Conservation (phyloP, 1,140 invertebrate species). For the Macrobrachium rosenbergii region DNA sequence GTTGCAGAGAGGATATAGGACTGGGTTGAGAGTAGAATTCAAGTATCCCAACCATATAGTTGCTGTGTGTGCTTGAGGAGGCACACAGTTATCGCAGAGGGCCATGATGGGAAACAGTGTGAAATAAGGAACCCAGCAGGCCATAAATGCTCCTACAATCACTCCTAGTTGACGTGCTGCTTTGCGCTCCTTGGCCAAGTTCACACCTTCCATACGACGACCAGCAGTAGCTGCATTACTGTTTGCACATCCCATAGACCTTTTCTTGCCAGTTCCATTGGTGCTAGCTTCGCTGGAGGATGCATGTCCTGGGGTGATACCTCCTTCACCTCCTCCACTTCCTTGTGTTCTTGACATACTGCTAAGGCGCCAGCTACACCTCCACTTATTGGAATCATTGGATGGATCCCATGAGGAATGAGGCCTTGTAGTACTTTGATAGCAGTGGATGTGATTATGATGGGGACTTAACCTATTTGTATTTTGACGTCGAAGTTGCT, state of each 20-base stretch:
- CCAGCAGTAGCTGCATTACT: slow-evolving; percentile 1
- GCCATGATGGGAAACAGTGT: slow-evolving; percentile 77
- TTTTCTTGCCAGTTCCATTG: slow-evolving; percentile 40
- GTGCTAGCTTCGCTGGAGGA: slow-evolving; percentile 17
- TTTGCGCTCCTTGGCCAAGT: slow-evolving; percentile 76
- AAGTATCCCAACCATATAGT: slow-evolving; percentile 76
- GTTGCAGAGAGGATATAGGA: slow-evolving; percentile 76
- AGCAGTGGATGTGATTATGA: slow-evolving; percentile 53
- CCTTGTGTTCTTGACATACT: background rate
- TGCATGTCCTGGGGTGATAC: background rate
- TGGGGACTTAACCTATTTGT: slow-evolving; percentile 27
- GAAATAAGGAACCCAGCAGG: slow-evolving; percentile 79
- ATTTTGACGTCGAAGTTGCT: background rate
- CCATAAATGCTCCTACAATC: slow-evolving; percentile 78
- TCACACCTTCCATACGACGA: slow-evolving; percentile 65
- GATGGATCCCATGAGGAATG: slow-evolving; percentile 38
- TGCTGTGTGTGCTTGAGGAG: slow-evolving; percentile 70
- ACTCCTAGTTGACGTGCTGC: slow-evolving; percentile 78
- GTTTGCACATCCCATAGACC: background rate
- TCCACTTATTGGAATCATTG: slow-evolving; percentile 30
- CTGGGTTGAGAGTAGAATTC: slow-evolving; percentile 75
- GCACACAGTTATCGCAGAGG: slow-evolving; percentile 74
- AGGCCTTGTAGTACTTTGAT: slow-evolving; percentile 32
- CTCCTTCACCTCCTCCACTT: background rate
- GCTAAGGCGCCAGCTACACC: slow-evolving; percentile 53